These are phyloP conservation scores for Limonius californicus DNA, from an alignment of 1,140 invertebrate genomes.

Conservation along the genomic window DNA sequence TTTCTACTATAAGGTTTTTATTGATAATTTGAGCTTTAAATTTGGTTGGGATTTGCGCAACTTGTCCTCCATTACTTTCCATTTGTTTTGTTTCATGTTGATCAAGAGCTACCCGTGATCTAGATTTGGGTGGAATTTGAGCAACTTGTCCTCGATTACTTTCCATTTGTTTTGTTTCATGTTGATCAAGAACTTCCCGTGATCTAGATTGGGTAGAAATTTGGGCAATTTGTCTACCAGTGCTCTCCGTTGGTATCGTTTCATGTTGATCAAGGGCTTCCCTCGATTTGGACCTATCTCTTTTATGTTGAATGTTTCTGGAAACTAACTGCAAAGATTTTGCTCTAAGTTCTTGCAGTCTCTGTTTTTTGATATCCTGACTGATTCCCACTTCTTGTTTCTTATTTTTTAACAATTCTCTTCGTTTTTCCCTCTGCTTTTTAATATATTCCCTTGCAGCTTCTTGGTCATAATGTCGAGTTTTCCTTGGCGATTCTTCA, in stretches of 20 bases:
- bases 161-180: background rate
- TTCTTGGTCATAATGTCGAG: constrained; percentile 35
- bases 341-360: constrained; percentile 40
- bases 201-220: background rate
- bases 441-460: constrained; percentile 40
- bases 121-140: too few relatives aligned
- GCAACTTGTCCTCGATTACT: too few relatives aligned
- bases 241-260: background rate
- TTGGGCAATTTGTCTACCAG: too few relatives aligned
- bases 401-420: constrained; percentile 29
- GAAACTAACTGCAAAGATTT: constrained; percentile 38
- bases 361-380: constrained; percentile 37
- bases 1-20: too few relatives aligned
- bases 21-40: too few relatives aligned
- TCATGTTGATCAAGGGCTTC: background rate
- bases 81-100: background rate
- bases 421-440: constrained; percentile 39
- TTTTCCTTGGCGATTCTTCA: constrained; percentile 27
- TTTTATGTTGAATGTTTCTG: constrained; percentile 36
- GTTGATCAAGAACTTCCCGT: background rate
- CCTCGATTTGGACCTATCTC: constrained; percentile 22
- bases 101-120: background rate
- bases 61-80: background rate
- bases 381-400: constrained; percentile 26
- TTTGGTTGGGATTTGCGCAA: too few relatives aligned